These are phyloP conservation scores for Glyptemys insculpta DNA, from an alignment of 2,797 vertebrate species.

Conservation along the genomic window DNA sequence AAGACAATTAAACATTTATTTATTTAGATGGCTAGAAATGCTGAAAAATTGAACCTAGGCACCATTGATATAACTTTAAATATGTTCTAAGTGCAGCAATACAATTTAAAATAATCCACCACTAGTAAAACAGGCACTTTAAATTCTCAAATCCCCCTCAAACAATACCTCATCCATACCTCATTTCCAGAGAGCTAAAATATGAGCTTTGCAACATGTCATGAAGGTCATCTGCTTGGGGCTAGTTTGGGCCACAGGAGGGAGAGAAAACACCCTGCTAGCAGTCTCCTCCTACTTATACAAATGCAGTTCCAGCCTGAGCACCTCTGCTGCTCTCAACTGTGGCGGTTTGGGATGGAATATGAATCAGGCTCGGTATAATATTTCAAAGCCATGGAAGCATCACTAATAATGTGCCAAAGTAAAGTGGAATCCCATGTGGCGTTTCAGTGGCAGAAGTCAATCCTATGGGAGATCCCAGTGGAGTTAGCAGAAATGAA, in stretches of 20 bases:
- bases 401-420: neutral
- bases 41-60: rapidly evolving
- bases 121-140: neutral
- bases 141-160: neutral
- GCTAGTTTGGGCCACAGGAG: neutral
- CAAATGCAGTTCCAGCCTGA: neutral
- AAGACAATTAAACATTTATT: neutral
- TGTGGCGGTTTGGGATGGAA: rapidly evolving
- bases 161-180: no score
- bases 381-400: neutral
- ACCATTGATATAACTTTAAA: neutral
- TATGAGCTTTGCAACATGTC: neutral
- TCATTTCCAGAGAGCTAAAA: neutral
- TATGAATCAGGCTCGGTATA: neutral
- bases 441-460: neutral
- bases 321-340: rapidly evolving
- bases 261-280: rapidly evolving
- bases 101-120: neutral
- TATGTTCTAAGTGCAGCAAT: rapidly evolving
- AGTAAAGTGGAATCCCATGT: neutral
- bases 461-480: neutral
- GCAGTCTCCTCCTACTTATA: neutral
- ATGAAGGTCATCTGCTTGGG: neutral
- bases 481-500: neutral
- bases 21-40: neutral